Conservation (phyloP, 1,140 invertebrate species). For the Lepidurus packardi region DNA sequence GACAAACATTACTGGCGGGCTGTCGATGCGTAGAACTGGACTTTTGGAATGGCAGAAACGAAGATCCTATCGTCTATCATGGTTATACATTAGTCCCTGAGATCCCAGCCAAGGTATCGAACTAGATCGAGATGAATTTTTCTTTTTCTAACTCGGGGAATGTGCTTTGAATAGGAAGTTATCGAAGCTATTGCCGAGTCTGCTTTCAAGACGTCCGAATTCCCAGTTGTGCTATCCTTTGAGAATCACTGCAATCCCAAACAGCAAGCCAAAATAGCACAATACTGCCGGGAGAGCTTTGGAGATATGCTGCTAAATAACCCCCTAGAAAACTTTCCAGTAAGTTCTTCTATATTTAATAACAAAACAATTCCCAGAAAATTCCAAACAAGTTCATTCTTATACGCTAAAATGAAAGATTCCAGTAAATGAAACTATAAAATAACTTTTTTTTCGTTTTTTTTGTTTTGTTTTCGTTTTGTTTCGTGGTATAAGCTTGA, state of each 20-base stretch:
- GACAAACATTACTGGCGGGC: conserved; percentile 84
- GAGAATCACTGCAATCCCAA: conserved; percentile 96
- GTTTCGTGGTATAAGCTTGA: conserved; percentile 53
- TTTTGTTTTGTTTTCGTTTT: background rate
- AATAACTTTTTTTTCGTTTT: background rate
- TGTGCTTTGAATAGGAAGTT: conserved; percentile 61
- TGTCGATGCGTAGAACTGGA: conserved; percentile 96
- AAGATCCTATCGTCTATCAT: conserved; percentile 95
- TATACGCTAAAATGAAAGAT: background rate
- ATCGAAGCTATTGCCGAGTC: conserved; percentile 94
- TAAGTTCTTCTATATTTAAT: conserved; percentile 45
- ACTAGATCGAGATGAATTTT: background rate
- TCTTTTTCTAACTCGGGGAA: conserved; percentile 22
- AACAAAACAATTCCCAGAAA: too few relatives aligned
- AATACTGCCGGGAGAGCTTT: conserved; percentile 91
- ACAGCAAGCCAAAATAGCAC: conserved; percentile 95
- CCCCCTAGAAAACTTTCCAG: conserved; percentile 76
- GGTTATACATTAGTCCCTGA: conserved; percentile 96
- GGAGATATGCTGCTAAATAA: conserved; percentile 88
- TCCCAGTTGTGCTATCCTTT: conserved; percentile 92
- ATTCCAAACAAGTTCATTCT: too few relatives aligned
- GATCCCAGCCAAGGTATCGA: conserved; percentile 70
- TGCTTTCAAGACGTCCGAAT: conserved; percentile 96
- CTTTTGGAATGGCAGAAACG: conserved; percentile 87
- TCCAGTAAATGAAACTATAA: background rate